phyloP scores from a whole-genome alignment of 2,797 vertebrate species.

The Gymnocypris eckloni region DNA sequence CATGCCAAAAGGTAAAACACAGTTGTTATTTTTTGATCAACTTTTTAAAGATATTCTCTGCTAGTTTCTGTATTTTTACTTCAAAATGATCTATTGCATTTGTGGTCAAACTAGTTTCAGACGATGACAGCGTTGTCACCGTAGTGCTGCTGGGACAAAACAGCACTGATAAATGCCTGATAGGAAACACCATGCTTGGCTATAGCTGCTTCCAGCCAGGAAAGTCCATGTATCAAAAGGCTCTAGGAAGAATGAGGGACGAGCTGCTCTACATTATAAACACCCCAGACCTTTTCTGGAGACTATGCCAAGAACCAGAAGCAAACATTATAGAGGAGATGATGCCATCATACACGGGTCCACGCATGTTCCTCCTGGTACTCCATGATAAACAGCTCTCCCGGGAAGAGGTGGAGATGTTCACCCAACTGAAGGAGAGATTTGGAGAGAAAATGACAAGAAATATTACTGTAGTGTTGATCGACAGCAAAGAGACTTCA shows the following conservation, averaged over 20 bases:
- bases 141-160: conserved; percentile 40
- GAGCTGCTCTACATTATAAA: conserved; percentile 14
- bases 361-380: conserved; percentile 28
- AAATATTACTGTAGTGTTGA: conserved; percentile 7
- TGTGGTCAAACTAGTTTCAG: neutral
- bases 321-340: neutral
- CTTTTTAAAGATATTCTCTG: neutral
- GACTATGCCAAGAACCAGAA: neutral
- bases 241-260: neutral
- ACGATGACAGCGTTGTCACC: neutral
- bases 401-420: conserved; percentile 8
- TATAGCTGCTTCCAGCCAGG: neutral
- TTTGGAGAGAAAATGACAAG: neutral
- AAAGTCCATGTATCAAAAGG: neutral
- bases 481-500: neutral
- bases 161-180: neutral
- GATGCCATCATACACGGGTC: neutral
- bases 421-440: conserved; percentile 12
- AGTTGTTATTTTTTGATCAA: neutral
- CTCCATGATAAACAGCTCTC: conserved; percentile 1
- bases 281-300: conserved; percentile 35
- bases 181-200: conserved; percentile 38
- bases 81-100: neutral
- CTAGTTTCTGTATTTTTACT: neutral
- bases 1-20: neutral